Base-by-base conservation (phyloP, 37 sponge, comb jelly and placozoan genomes). In the Chondrosia reniformis region DNA sequence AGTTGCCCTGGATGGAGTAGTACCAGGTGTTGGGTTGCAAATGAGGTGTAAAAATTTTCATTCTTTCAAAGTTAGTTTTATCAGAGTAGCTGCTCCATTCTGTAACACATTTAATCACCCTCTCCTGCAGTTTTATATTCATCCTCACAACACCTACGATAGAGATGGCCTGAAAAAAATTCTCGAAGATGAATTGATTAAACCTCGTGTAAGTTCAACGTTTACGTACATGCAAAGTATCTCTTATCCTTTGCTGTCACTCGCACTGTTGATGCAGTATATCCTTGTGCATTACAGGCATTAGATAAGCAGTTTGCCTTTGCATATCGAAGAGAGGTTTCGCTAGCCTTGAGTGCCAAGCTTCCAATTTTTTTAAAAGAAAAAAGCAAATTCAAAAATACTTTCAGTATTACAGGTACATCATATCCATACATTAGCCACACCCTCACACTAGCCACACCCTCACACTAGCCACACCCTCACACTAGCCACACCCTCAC, bases 101-200 rank as follows among this genome's bases (percentile, higher is more conserved):
- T 49, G 52, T 49, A 49, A 49, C 52, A 49, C 52, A 19, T 49
- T 15, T 15, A 15, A 19, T 15, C 63, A 30, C 52, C 36, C 45
- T 45, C 45, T 40, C 33, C 13, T 49, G 1, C 63, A 82, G 78
- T 62, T 90, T 31, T 73, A 79, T 75, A 42, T 90, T 27, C 91
- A 90, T 43, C 79, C 83, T 44, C 79, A 85, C 59, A 90, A 90
- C 75, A 85, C 86, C 0, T 85, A 84, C 33, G 86, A 85, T 66
- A 72, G 86, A 32, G 83, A 83, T 4, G 32, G 72, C 32, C 66
- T 90, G 37, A 85, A 76, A 73, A 80, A 90, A 49, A 73, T 85
- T 8, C 38, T 90, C 6, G 91, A 90, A 78, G 80, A 67, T 45
- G 33, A 74, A 13, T 40, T 90, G 25, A 22, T 78, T 4, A 34